Evolutionary conservation across 1,140 invertebrate genomes (phyloP).

Genomic region (Danaus melanippus): DNA sequence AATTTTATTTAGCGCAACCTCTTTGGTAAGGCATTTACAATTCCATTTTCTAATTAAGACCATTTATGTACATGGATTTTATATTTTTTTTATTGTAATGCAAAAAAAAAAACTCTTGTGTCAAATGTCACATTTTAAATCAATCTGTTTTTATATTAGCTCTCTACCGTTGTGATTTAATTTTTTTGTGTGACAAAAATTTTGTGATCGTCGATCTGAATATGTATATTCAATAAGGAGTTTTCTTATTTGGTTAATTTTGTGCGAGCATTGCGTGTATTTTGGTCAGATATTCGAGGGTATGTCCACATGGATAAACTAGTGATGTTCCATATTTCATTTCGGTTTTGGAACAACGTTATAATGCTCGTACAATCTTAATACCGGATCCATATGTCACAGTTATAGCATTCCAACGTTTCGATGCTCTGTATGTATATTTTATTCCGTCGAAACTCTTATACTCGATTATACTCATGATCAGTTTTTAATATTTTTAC

Average conservation of each 20-base stretch:
- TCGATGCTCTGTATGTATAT: constrained; percentile 29
- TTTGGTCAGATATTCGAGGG: too few relatives aligned
- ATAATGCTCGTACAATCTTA: not conserved
- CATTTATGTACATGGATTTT: too few relatives aligned
- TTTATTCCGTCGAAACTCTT: constrained; percentile 27
- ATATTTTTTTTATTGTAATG: too few relatives aligned
- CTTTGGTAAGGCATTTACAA: too few relatives aligned
- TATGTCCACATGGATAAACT: too few relatives aligned
- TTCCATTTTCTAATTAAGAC: too few relatives aligned
- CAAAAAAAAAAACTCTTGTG: too few relatives aligned
- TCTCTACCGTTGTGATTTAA: constrained; percentile 45
- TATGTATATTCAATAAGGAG: too few relatives aligned
- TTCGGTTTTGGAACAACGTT: constrained; percentile 8
- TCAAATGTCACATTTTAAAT: not conserved
- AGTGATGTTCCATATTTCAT: not conserved
- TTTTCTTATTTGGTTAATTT: too few relatives aligned
- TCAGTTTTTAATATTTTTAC: constrained; percentile 50
- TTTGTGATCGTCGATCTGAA: constrained; percentile 21
- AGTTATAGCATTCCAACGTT: constrained; percentile 15
- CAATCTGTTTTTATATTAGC: constrained; percentile 14
- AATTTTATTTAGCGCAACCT: too few relatives aligned
- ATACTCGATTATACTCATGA: constrained; percentile 53
- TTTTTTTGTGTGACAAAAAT: constrained; percentile 10
- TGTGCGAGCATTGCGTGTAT: too few relatives aligned
- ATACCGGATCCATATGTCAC: too few relatives aligned